These are phyloP conservation scores for Synanthedon andrenaeformis DNA, from an alignment of 2,888 invertebrate species.

Conservation along the genomic window DNA sequence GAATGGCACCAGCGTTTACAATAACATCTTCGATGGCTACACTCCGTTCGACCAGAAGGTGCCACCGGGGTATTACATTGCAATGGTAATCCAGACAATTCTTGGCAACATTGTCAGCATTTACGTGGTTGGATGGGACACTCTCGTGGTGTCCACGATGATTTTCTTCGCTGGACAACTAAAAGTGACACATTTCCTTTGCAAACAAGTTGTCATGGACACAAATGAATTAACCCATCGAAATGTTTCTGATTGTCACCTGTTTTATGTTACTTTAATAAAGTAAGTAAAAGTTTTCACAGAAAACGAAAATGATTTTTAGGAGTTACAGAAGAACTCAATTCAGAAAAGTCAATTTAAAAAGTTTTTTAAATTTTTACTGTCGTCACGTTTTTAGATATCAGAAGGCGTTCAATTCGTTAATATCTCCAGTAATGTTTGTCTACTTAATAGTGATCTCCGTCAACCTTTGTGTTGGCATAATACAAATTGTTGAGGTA, in stretches of 20 bases:
- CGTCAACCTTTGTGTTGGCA: constrained; percentile 41
- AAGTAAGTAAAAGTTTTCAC: constrained; percentile 16
- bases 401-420: constrained; percentile 28
- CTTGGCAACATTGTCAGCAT: constrained; percentile 31
- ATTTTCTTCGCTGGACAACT: constrained; percentile 49
- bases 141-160: constrained; percentile 36
- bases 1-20: constrained; percentile 31
- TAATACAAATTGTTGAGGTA: constrained; percentile 39
- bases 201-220: constrained; percentile 18
- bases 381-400: constrained; percentile 19
- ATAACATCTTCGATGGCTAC: constrained; percentile 37
- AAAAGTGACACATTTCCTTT: constrained; percentile 25
- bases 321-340: too few relatives aligned
- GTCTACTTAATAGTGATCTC: constrained; percentile 38
- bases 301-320: not conserved
- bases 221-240: constrained; percentile 14
- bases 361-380: too few relatives aligned
- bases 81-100: constrained; percentile 34
- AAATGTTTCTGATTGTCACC: constrained; percentile 34
- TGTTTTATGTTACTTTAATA: constrained; percentile 24
- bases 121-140: constrained; percentile 42
- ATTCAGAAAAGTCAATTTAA: too few relatives aligned
- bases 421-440: constrained; percentile 44
- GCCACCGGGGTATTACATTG: constrained; percentile 37
- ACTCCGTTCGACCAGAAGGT: constrained; percentile 26